Evolutionary conservation across 1,140 invertebrate species (phyloP), one percentile per base, ranked within the genome.

Genomic region (Diabrotica undecimpunctata): DNA sequence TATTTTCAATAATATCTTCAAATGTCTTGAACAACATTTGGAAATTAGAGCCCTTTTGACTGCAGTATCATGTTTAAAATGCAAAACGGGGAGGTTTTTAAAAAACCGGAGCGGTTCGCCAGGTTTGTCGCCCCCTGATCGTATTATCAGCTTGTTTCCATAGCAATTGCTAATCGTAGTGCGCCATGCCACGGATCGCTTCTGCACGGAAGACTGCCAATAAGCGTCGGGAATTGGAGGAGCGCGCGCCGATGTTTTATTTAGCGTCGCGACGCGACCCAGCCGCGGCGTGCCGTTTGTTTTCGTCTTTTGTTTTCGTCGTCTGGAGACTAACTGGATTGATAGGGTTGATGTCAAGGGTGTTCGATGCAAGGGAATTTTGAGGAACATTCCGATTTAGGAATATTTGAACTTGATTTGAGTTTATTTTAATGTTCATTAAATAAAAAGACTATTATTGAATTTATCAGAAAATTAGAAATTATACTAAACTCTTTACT

Each of bases 81-180:
- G 70, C 70, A 65, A 58, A 66, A 53, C 56, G 54, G 62, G 61
- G 61, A 65, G 57, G 64, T 61, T 60, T 59, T 59, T 64, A 60
- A 65, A 70, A 64, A 67, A 67, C 61, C 62, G 53, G 65, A 63
- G 62, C 59, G 66, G 62, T 56, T 65, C 60, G 50, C 35, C 57
- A 50, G 57, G 57, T 59, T 52, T 62, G 38, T 54, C 60, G 46
- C 60, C 14, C 58, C 46, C 78, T 80, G 81, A 83, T 83, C 81
- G 81, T 79, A 82, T 83, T 82, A 83, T 81, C 79, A 77, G 78
- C 78, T 82, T 82, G 82, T 84, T 83, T 81, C 82, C 83, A 83
- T 83, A 81, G 82, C 80, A 81, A 84, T 83, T 81, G 83, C 81
- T 83, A 83, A 83, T 84, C 82, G 82, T 78, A 77, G 77, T 78